Base-by-base conservation (phyloP, 2,888 invertebrate genomes). In the Hydropsyche betteni region DNA sequence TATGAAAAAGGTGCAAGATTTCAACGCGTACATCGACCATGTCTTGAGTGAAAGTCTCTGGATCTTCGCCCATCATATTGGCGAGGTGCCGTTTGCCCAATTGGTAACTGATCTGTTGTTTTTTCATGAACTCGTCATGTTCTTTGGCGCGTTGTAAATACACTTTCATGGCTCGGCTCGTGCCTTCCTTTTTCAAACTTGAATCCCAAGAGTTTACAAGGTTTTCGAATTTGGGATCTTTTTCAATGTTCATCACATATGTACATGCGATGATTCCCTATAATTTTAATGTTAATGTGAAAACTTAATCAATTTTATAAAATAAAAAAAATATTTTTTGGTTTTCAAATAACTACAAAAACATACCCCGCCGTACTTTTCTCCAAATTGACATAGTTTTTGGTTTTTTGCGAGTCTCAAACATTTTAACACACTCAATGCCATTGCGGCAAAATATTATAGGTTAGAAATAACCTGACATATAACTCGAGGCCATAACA, bases 11-110 rank as follows among this genome's bases (percentile, higher is more conserved):
- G n/a, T 8, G 53, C 16, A 44, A 73, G 36, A n/a, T 38, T 3
- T 2, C 10, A 38, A 64, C 74, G 84, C 86, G 86, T 87, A 94
- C 94, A 86, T 97, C 91, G 44, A 98, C 89, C 83, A 97, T 95
- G 74, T 91, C 89, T 83, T 98, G 95, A 0, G 94, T 93, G 83
- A 99, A 95, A 0, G 90, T 91, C 81, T 96, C 94, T 0, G 94
- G 92, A 87, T 98, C 94, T 84, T 93, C 92, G 0, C 98, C 98
- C 99, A 99, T 99, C 91, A 99, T 99, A 84, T 98, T 98, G 0
- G 99, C 99, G 79, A 99, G 89, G 87, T 99, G 98, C 50, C 98
- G 88, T 84, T 94, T 96, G 14, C 99, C 99, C 81, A 97, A 92
- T 83, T 95, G 92, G 84, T 91, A 99, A 81, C 97, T 95, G 10